A percentile compares a stretch with the other conserved stretches of the same genome.
Conservation (phyloP, 2,888 invertebrate genomes). For the Acronicta psi region DNA sequence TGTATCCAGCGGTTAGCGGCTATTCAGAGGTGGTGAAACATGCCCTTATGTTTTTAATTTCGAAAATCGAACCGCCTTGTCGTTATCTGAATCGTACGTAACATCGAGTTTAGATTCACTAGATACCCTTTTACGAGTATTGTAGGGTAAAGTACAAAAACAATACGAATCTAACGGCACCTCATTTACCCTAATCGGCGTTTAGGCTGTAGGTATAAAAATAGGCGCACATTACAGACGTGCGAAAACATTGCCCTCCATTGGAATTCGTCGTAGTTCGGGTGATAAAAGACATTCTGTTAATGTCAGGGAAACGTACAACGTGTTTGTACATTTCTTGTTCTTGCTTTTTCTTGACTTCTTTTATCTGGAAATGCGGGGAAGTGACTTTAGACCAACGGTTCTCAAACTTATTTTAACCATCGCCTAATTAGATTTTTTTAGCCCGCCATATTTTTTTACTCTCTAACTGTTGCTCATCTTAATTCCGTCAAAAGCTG, state of each 20-base stretch:
- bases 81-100: not conserved
- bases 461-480: too few species aligned
- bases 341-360: not conserved
- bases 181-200: slow-evolving; percentile 38
- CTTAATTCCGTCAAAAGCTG: too few species aligned
- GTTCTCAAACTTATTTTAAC: too few species aligned
- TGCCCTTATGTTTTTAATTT: not conserved
- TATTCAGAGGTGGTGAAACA: too few species aligned
- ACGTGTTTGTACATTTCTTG: not conserved
- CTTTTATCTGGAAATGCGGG: not conserved
- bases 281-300: slow-evolving; percentile 1
- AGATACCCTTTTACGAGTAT: not conserved
- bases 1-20: too few species aligned
- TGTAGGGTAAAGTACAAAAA: slow-evolving; percentile 22
- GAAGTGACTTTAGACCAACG: too few species aligned
- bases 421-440: too few species aligned
- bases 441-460: too few species aligned
- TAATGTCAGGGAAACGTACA: not conserved
- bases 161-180: slow-evolving; percentile 42
- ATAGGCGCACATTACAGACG: slow-evolving; percentile 19
- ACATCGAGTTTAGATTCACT: slow-evolving; percentile 2
- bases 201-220: slow-evolving; percentile 34
- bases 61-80: not conserved
- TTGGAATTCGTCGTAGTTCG: slow-evolving; percentile 8
- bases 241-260: slow-evolving; percentile 19